These are phyloP conservation scores for Cryptotis parvus DNA, from an alignment of 2,113 vertebrate genomes.

Conservation along the genomic window DNA sequence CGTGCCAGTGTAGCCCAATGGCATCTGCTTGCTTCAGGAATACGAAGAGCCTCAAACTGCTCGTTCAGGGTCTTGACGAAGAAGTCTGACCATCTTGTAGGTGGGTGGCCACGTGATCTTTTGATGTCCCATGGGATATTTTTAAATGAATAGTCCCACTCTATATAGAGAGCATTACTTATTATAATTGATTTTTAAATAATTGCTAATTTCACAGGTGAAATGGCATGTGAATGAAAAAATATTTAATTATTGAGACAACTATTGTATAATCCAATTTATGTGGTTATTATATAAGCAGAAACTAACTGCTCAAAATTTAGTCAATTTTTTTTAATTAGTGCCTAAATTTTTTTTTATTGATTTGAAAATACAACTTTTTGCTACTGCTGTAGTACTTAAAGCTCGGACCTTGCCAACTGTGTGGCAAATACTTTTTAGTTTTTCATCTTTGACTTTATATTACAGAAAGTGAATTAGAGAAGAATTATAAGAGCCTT, in stretches of 20 bases:
- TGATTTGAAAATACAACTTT: background rate
- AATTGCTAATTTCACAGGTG: background rate
- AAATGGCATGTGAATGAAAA: background rate
- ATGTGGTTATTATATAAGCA: background rate
- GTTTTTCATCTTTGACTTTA: background rate
- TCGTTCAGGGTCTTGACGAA: no score
- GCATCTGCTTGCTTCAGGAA: no score
- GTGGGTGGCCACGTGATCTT: no score
- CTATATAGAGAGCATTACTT: background rate
- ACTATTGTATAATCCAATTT: background rate
- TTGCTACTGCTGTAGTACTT: no score
- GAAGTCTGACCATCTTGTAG: no score
- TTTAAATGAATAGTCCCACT: background rate
- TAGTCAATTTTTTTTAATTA: background rate
- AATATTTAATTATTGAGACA: no score
- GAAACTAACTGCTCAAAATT: constrained; percentile 11
- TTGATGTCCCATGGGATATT: no score
- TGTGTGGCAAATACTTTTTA: background rate
- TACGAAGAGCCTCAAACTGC: no score
- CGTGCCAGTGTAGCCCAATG: no score
- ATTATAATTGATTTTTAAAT: constrained; percentile 16
- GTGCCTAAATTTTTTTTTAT: background rate
- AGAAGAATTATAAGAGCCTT: no score
- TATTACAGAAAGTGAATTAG: no score
- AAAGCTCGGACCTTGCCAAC: background rate